Base-by-base conservation (phyloP, 2,888 invertebrate species). In the Isoperla grammatica region DNA sequence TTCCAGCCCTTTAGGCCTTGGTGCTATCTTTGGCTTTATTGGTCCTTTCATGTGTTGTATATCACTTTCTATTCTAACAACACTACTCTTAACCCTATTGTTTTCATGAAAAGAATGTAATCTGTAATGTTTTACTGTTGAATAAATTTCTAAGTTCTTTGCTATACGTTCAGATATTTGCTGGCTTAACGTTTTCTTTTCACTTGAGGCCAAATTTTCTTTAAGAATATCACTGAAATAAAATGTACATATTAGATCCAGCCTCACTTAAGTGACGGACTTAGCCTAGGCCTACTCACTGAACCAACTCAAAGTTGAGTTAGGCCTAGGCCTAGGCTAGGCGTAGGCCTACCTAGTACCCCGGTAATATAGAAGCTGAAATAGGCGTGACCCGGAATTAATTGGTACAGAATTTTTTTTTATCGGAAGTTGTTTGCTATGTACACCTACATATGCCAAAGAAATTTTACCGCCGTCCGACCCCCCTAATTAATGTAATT, bases 201-300 rank as follows among this genome's bases (percentile, higher is more conserved):
- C 29, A 29, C 29, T 29, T 29, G 29, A 29, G 29, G 29, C 29
- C 29, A 29, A 4, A 29, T 29, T 29, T 29, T 40, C 5, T 13
- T 48, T 48, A 8, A 48, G 48, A 48, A 95, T 81, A 68, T 86
- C 82, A 78, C 91, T 91, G 71, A 64, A 83, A 82, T 64, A 64
- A 65, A 60, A 64, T 20, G 22, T 46, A 22, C 35, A 2, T 46
- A 12, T n/a, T 6, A 48, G 12, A 9, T 9, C 46, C 9, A 37
- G n/a, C n/a, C 29, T 29, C 29, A 29, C 5, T 29, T 8, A 29
- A 29, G 29, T 29, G 29, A 29, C 29, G 8, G 29, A 29, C 4
- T 8, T 29, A 6, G 29, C 8, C 29, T 29, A 8, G 29, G 29
- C 29, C 29, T 29, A 29, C 29, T n/a, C n/a, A n/a, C n/a, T n/a